phyloP scores from a whole-genome alignment of 2,113 vertebrate genomes.

The Chaetops frenatus region DNA sequence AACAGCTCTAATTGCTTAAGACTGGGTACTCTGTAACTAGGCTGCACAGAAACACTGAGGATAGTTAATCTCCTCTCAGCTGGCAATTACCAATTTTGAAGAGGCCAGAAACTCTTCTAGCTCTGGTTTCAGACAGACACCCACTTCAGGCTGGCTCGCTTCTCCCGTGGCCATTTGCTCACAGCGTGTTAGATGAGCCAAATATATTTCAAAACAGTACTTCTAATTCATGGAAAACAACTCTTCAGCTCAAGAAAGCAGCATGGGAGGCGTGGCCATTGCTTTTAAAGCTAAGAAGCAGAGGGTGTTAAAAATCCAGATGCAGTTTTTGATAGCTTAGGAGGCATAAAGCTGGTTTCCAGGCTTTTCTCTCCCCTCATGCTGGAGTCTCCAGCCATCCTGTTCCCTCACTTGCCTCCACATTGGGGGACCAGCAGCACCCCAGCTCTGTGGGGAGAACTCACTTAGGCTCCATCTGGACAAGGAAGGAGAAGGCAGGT shows the following conservation, averaged over 20 bases:
- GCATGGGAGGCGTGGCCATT: not conserved
- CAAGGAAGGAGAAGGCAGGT: not conserved
- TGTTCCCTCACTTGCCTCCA: not conserved
- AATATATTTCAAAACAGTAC: not conserved
- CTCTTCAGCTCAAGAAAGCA: not conserved
- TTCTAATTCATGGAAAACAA: not conserved
- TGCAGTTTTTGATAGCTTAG: not conserved
- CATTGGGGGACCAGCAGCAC: accelerated
- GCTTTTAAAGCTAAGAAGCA: not conserved
- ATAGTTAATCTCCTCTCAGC: not conserved
- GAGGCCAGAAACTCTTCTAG: not conserved
- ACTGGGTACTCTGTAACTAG: not conserved
- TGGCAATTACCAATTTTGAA: not conserved
- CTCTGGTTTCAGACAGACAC: not conserved
- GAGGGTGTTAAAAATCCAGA: not conserved
- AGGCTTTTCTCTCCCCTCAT: not conserved
- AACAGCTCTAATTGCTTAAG: conserved; percentile 26
- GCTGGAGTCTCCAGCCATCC: not conserved
- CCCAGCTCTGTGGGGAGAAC: not conserved
- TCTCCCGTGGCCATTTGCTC: not conserved
- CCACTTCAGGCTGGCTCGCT: not conserved
- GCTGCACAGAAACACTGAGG: not conserved
- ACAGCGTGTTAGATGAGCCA: not conserved
- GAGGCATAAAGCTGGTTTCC: not conserved
- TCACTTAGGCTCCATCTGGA: not conserved